Percentiles rank a stretch among this genome's conserved stretches.
Evolutionary conservation across 2,113 vertebrate species (phyloP).

Genomic region (Atherinomorus stipes): DNA sequence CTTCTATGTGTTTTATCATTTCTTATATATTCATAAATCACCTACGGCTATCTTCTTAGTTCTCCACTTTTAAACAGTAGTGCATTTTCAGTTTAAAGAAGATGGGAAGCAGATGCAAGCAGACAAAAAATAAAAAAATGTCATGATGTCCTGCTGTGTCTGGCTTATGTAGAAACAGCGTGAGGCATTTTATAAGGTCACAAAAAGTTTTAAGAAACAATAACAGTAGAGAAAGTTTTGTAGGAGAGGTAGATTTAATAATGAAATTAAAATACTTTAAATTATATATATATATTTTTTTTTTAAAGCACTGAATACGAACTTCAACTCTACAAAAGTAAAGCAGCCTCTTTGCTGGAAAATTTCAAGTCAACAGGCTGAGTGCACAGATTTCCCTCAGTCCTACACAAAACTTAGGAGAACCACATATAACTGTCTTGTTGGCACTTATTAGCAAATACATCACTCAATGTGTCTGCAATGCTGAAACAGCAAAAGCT

Average conservation of each 20-base stretch:
- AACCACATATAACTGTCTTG: not conserved
- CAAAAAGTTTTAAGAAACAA: slow-evolving; percentile 3
- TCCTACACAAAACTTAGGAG: too few species aligned
- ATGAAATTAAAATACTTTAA: too few species aligned
- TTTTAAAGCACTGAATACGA: too few species aligned
- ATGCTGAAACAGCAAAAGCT: slow-evolving; percentile 14
- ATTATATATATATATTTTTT: too few species aligned
- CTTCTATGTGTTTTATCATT: slow-evolving; percentile 35
- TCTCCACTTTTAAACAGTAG: slow-evolving; percentile 23
- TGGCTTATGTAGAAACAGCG: slow-evolving; percentile 9
- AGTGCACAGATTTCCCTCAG: too few species aligned
- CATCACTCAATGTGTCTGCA: slow-evolving; percentile 3
- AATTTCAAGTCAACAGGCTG: too few species aligned
- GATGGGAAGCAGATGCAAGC: slow-evolving; percentile 27
- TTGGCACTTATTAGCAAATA: not conserved
- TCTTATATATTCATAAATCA: slow-evolving; percentile 12
- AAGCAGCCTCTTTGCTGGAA: too few species aligned
- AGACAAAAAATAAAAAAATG: slow-evolving; percentile 29
- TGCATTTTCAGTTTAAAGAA: slow-evolving; percentile 24
- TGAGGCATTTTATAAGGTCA: not conserved
- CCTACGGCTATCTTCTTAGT: slow-evolving; percentile 5
- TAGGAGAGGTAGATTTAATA: not conserved
- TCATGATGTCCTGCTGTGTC: slow-evolving; percentile 17
- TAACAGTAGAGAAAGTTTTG: not conserved
- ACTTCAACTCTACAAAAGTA: too few species aligned